Conservation (phyloP, 2,888 invertebrate species). For the Geotrupes spiniger region DNA sequence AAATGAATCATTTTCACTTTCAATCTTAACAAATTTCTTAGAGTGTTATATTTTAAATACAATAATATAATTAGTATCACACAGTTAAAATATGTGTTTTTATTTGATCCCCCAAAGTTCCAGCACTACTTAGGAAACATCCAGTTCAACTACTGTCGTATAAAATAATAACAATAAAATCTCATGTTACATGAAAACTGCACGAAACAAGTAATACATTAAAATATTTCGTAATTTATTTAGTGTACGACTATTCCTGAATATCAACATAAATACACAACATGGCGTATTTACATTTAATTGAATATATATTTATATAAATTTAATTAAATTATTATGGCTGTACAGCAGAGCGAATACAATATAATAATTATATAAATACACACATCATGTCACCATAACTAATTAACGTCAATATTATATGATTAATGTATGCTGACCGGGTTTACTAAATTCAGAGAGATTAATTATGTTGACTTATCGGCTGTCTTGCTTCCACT, state of each 20-base stretch:
- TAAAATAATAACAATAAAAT: too few relatives aligned
- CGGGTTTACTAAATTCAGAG: constrained; percentile 31
- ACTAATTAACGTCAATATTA: constrained; percentile 48
- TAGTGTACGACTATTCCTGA: constrained; percentile 27
- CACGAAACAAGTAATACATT: constrained; percentile 24
- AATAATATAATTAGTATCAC: too few relatives aligned
- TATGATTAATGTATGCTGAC: constrained; percentile 44
- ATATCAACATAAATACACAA: constrained; percentile 31
- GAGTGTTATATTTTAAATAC: too few relatives aligned
- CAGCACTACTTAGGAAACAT: too few relatives aligned
- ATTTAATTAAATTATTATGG: constrained; percentile 46
- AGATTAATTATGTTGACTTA: constrained; percentile 25
- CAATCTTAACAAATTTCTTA: too few relatives aligned
- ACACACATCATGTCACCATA: constrained; percentile 46
- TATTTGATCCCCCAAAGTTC: too few relatives aligned
- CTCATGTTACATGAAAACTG: constrained; percentile 15
- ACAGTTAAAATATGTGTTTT: too few relatives aligned
- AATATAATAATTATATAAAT: constrained; percentile 50
- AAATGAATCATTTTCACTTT: too few relatives aligned
- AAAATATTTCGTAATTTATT: constrained; percentile 33
- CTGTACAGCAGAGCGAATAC: constrained; percentile 38
- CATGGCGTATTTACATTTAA: constrained; percentile 35
- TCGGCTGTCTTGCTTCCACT: constrained; percentile 24
- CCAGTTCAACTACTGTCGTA: too few relatives aligned
- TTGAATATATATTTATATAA: constrained; percentile 39